Conservation (phyloP, 1,140 invertebrate genomes). For the Lepidurus arcticus region DNA sequence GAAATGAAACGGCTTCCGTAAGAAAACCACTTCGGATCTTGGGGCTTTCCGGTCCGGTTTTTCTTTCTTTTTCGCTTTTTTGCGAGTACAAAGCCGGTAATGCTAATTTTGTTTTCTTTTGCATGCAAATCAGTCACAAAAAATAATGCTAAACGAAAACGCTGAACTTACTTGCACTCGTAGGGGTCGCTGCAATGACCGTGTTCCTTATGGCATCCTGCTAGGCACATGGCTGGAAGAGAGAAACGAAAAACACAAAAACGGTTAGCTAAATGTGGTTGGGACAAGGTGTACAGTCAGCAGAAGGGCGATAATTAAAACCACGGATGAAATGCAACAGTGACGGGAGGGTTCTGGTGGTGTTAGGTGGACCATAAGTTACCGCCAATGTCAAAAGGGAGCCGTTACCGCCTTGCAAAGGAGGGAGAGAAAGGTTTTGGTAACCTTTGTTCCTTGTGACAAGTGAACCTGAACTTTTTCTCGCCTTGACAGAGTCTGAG, state of each 20-base stretch:
- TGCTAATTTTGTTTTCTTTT: not conserved
- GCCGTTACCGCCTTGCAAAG: not conserved
- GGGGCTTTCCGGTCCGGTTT: not conserved
- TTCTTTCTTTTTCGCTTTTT: not conserved
- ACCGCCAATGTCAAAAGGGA: not conserved
- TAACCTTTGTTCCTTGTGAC: conserved; percentile 16
- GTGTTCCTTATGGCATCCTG: conserved; percentile 81
- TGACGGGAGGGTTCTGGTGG: not conserved
- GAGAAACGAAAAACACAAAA: conserved; percentile 46
- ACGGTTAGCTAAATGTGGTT: conserved; percentile 25
- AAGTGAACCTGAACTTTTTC: conserved; percentile 19
- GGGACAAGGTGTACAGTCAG: not conserved
- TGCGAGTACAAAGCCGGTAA: not conserved
- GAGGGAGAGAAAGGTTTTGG: not conserved
- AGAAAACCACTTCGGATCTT: not conserved
- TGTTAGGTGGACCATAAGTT: conserved; percentile 13
- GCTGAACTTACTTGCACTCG: conserved; percentile 86
- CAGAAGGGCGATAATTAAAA: conserved; percentile 13
- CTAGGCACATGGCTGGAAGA: conserved; percentile 80
- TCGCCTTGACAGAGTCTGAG: conserved; percentile 8
- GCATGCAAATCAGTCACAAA: conserved; percentile 18
- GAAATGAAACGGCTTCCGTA: no score
- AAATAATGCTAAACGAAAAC: not conserved
- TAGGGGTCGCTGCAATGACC: conserved; percentile 86
- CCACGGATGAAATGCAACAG: conserved; percentile 26